Percentiles rank a stretch among this genome's conserved stretches.
These are phyloP conservation scores for Trematomus loennbergii DNA, from an alignment of 2,113 vertebrate genomes.

Conservation along the genomic window DNA sequence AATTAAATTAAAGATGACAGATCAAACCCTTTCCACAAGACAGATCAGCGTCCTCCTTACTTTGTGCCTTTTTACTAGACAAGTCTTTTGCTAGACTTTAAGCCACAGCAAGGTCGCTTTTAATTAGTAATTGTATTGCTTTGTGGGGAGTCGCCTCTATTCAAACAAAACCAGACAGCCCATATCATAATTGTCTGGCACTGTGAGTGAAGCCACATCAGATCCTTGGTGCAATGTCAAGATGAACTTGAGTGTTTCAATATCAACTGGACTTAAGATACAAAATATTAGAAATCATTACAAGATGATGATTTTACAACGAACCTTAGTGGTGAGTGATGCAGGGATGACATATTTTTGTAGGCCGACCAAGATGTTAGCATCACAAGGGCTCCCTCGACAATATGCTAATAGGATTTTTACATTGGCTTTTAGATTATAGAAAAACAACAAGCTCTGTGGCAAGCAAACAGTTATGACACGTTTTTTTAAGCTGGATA, in stretches of 20 bases:
- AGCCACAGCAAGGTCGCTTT: conserved; percentile 25
- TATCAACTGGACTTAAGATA: background rate
- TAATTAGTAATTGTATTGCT: conserved; percentile 42
- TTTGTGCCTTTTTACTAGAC: too few relatives aligned
- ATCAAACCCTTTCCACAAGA: background rate
- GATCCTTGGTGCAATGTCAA: background rate
- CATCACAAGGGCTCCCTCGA: too few relatives aligned
- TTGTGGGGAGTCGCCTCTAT: conserved; percentile 25
- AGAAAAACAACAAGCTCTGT: too few relatives aligned
- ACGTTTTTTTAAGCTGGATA: too few relatives aligned
- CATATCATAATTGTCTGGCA: conserved; percentile 10
- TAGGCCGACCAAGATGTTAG: too few relatives aligned
- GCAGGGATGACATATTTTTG: too few relatives aligned
- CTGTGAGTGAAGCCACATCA: background rate
- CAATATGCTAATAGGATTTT: too few relatives aligned
- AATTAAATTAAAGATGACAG: background rate
- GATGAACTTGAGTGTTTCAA: background rate
- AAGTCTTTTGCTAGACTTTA: too few relatives aligned
- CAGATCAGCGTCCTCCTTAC: too few relatives aligned
- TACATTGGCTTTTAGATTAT: too few relatives aligned
- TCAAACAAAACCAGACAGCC: conserved; percentile 31
- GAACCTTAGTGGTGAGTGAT: too few relatives aligned
- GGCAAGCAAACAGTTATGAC: too few relatives aligned
- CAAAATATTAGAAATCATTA: conserved; percentile 2
- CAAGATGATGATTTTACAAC: background rate